These are phyloP conservation scores for Axis porcinus DNA, from an alignment of 2,113 vertebrate species.

Conservation along the genomic window DNA sequence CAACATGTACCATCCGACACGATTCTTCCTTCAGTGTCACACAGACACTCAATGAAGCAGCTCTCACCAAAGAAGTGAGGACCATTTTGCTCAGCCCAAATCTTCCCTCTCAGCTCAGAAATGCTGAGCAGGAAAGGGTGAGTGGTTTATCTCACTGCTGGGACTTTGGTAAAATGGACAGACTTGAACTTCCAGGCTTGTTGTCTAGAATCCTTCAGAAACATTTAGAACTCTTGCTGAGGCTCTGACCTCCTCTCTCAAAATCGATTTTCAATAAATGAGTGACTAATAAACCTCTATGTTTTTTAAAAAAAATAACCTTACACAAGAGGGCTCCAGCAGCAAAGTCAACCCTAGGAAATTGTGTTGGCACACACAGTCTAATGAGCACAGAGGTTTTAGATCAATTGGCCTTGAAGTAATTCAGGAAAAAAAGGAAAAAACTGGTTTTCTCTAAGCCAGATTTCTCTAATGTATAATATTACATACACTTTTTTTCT, in stretches of 20 bases:
- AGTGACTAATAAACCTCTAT: constrained; percentile 61
- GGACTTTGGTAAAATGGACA: not conserved
- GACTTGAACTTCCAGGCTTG: not conserved
- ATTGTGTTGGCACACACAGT: constrained; percentile 40
- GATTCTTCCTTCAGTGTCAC: not conserved
- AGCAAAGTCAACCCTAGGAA: constrained; percentile 70
- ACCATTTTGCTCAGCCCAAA: not conserved
- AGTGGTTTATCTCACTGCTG: not conserved
- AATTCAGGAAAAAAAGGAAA: constrained; percentile 63
- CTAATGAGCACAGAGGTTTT: not conserved
- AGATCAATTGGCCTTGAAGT: constrained; percentile 44
- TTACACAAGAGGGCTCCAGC: constrained; percentile 22
- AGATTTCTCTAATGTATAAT: constrained; percentile 34
- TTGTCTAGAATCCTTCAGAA: not conserved
- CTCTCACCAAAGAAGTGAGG: not conserved
- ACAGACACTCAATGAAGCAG: not conserved
- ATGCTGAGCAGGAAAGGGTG: not conserved
- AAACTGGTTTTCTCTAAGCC: constrained; percentile 55
- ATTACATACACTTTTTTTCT: not conserved
- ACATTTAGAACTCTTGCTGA: not conserved
- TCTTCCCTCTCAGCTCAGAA: not conserved
- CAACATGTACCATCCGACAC: not conserved
- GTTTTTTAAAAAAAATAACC: constrained; percentile 55
- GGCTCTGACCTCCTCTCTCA: not conserved
- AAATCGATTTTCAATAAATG: constrained; percentile 75